These are phyloP conservation scores for Dysmachus trigonus DNA, from an alignment of 2,888 invertebrate species.

Conservation along the genomic window DNA sequence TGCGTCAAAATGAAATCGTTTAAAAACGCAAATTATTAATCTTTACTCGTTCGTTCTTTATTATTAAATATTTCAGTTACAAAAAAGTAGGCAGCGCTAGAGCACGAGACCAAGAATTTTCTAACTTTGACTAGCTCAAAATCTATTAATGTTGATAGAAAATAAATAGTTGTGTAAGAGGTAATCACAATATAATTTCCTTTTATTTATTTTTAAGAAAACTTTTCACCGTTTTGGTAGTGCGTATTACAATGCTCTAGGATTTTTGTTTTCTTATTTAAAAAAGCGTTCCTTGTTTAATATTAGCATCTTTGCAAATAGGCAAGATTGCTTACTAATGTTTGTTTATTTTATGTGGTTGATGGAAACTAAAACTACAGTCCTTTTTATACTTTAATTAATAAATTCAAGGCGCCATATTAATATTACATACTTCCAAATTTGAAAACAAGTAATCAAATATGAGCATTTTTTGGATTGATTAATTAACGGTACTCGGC, in stretches of 20 bases:
- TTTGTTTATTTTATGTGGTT: not conserved
- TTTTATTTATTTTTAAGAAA: too few species aligned
- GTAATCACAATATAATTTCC: not conserved
- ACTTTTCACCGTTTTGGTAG: not conserved
- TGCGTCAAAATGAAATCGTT: not conserved
- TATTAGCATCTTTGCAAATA: not conserved
- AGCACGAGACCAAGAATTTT: not conserved
- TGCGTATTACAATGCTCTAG: not conserved
- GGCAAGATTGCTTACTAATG: not conserved
- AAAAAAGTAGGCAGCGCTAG: slow-evolving; percentile 40
- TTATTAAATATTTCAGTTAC: not conserved
- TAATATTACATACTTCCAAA: not conserved
- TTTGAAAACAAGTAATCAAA: not conserved
- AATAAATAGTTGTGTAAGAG: not conserved
- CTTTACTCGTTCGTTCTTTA: not conserved
- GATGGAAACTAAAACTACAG: not conserved
- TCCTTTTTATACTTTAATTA: not conserved
- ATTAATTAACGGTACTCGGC: not conserved
- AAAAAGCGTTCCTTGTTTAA: not conserved
- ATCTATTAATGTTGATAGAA: not conserved
- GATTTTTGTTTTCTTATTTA: not conserved
- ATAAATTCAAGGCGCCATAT: too few species aligned
- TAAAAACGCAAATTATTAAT: not conserved
- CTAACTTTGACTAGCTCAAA: not conserved
- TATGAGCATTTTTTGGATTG: not conserved